These are phyloP conservation scores for Autographa gamma DNA, from an alignment of 2,888 invertebrate species.

Conservation along the genomic window DNA sequence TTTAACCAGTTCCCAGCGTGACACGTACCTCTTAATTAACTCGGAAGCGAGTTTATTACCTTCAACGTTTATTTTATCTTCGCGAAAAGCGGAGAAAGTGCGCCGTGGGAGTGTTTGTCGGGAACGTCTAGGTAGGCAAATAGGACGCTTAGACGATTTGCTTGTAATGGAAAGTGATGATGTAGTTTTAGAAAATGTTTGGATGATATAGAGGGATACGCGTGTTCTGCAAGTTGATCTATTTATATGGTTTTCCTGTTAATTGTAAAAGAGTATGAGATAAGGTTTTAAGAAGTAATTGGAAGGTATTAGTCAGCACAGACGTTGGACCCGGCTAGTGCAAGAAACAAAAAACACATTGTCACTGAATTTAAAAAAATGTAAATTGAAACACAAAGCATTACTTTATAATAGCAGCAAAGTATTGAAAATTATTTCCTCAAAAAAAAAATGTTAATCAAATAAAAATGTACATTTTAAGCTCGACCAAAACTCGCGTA, in stretches of 20 bases:
- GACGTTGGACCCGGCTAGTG: too few relatives aligned
- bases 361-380: not conserved
- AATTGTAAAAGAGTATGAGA: too few relatives aligned
- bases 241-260: too few relatives aligned
- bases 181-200: constrained; percentile 8
- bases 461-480: constrained; percentile 6
- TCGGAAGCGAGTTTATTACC: constrained; percentile 66
- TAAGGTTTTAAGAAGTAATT: too few relatives aligned
- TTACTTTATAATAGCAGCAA: not conserved
- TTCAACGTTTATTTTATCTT: constrained; percentile 64
- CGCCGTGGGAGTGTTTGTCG: constrained; percentile 48
- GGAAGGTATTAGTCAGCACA: too few relatives aligned
- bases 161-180: constrained; percentile 16
- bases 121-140: constrained; percentile 37
- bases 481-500: constrained; percentile 16
- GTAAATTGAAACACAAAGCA: not conserved
- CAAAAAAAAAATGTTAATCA: not conserved
- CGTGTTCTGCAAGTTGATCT: not conserved
- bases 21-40: constrained; percentile 70
- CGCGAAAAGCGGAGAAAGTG: constrained; percentile 53
- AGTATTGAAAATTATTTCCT: not conserved
- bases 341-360: too few relatives aligned
- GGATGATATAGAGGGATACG: not conserved
- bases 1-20: constrained; percentile 61
- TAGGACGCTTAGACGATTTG: constrained; percentile 18